Conservation (phyloP, 1,140 invertebrate species). For the Tetragonula clypearis region DNA sequence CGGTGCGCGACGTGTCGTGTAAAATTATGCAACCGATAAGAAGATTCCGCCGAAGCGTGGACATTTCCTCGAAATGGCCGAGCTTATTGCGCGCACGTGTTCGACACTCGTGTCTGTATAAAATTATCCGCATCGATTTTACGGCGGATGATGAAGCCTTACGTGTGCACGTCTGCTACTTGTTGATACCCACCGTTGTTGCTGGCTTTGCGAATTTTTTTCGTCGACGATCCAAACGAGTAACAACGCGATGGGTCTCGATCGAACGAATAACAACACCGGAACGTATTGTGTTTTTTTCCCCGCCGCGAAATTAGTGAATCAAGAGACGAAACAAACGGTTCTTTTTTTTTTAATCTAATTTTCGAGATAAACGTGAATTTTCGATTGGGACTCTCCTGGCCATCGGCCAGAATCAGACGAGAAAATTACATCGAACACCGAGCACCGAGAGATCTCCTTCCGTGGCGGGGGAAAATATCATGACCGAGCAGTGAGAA, state of each 20-base stretch:
- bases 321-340: neutral
- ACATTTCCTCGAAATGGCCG: conserved; percentile 4
- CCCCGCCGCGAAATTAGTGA: neutral
- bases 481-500: conserved; percentile 17
- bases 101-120: neutral
- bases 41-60: conserved; percentile 10
- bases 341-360: conserved; percentile 14
- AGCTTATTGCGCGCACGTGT: neutral
- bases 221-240: neutral
- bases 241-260: no score
- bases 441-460: neutral
- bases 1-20: neutral
- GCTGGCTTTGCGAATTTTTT: neutral
- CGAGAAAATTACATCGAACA: conserved; percentile 13
- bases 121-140: conserved; percentile 1
- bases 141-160: neutral
- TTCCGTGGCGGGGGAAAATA: neutral
- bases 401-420: conserved; percentile 7
- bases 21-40: conserved; percentile 21
- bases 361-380: conserved; percentile 12
- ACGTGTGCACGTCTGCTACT: neutral
- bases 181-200: conserved; percentile 11
- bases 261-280: no score
- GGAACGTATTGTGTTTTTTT: neutral
- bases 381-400: neutral